Evolutionary conservation across 2,888 invertebrate species (phyloP), one percentile per base, ranked within the genome.

Genomic region (Strigamia crassipes): DNA sequence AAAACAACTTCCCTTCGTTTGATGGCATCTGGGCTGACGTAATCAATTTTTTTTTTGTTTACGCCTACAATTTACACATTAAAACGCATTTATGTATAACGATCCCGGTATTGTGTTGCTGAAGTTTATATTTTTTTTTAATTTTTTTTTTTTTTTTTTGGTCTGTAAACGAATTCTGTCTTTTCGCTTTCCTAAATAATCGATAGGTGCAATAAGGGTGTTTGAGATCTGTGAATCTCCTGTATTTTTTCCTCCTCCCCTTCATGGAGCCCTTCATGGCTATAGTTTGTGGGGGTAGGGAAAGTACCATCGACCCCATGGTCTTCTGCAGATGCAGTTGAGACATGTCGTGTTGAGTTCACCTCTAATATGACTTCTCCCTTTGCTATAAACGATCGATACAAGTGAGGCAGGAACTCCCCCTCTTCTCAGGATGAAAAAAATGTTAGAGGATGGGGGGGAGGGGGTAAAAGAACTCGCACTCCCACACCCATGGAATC

Each of bases 281-380:
- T 34, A 42, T 18, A 42, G 41, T 42, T 78, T 78, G 21, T 42
- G 78, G 42, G 42, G 78, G 42, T 38, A 42, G 78, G 78, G 78
- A 42, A 38, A 78, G 12, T 78, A 38, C 78, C 34, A 78, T 42
- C 38, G 78, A 78, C 78, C 78, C 21, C 78, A 38, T 38, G 78
- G 31, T 78, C 31, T 78, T 78, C 78, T 78, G 27, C 73, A 73
- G 27, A 73, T 73, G 73, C 73, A 73, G 73, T 73, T 73, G 73
- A 73, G 73, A 73, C 73, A 73, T 73, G 73, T 38, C 38, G 77
- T 31, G 77, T 77, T 34, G 41, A 42, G 78, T 78, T 34, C 78
- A 78, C 78, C 78, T 78, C 78, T 78, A 38, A 78, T 78, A 42
- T 42, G 42, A 78, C 78, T 42, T 42, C 78, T 38, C 41, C 78